Conservation (phyloP, 2,113 vertebrate species). For the Cynopterus brachyotis region DNA sequence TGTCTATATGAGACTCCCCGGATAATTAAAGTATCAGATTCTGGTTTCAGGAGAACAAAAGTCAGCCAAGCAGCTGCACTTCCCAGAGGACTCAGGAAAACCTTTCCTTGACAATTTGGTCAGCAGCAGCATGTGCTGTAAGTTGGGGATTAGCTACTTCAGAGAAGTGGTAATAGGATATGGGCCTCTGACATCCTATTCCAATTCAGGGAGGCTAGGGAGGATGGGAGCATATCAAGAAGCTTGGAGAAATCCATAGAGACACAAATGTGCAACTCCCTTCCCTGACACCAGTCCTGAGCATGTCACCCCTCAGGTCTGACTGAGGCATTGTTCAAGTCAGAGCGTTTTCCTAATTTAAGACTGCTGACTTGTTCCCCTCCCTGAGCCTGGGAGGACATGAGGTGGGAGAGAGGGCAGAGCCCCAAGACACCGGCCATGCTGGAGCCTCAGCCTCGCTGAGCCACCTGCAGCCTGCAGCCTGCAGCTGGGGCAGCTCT, state of each 20-base stretch:
- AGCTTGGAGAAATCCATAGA: background rate
- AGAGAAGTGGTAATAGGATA: constrained; percentile 72
- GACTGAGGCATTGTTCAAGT: background rate
- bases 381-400: background rate
- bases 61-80: constrained; percentile 70
- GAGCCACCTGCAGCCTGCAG: background rate
- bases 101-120: constrained; percentile 44
- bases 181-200: constrained; percentile 65
- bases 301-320: background rate
- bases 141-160: background rate
- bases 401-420: background rate
- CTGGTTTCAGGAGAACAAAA: constrained; percentile 57
- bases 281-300: background rate
- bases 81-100: constrained; percentile 23
- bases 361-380: background rate
- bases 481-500: background rate
- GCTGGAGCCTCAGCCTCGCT: background rate
- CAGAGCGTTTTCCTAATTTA: background rate
- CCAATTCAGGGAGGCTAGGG: background rate
- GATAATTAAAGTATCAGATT: background rate
- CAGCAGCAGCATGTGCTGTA: background rate
- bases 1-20: background rate
- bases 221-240: background rate
- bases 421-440: background rate
- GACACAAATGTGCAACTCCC: background rate